These are phyloP conservation scores for Germaria angustata DNA, from an alignment of 2,888 invertebrate genomes.

Conservation along the genomic window DNA sequence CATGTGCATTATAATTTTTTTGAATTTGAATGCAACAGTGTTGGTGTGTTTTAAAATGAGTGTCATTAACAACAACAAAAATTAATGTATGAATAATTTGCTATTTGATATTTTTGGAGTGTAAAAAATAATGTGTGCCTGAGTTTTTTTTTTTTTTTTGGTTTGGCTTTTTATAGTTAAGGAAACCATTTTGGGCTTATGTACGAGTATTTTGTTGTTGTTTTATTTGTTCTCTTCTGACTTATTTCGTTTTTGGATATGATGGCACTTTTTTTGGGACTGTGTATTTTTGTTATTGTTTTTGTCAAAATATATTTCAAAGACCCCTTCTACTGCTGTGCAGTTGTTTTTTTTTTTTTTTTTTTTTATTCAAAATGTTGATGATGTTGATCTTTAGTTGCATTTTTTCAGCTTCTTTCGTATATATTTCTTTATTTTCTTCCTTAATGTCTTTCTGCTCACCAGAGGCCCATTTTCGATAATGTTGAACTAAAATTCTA, in stretches of 20 bases:
- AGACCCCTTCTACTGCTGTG: constrained; percentile 42
- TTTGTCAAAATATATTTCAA: constrained; percentile 47
- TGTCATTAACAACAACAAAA: neutral
- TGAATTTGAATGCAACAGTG: neutral
- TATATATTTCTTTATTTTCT: neutral
- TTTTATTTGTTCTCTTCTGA: neutral
- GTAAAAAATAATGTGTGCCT: constrained; percentile 33
- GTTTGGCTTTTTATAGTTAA: constrained; percentile 43
- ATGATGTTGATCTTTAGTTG: constrained; percentile 31
- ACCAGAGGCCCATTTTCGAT: constrained; percentile 48
- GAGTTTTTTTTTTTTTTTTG: constrained; percentile 13
- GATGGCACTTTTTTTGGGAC: constrained; percentile 26
- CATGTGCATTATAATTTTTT: constrained; percentile 31
- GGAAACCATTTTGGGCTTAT: constrained; percentile 49
- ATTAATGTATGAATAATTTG: constrained; percentile 47
- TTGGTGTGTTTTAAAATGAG: neutral
- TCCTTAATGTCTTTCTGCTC: constrained; percentile 10
- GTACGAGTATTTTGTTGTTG: neutral
- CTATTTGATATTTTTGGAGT: constrained; percentile 61
- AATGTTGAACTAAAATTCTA: constrained; percentile 38
- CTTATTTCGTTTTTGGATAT: constrained; percentile 13
- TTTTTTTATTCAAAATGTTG: no score
- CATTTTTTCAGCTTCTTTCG: constrained; percentile 29
- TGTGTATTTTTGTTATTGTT: neutral
- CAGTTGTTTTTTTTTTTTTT: neutral